Conservation (phyloP, 2,888 invertebrate species). For the Pardosa pseudoannulata region DNA sequence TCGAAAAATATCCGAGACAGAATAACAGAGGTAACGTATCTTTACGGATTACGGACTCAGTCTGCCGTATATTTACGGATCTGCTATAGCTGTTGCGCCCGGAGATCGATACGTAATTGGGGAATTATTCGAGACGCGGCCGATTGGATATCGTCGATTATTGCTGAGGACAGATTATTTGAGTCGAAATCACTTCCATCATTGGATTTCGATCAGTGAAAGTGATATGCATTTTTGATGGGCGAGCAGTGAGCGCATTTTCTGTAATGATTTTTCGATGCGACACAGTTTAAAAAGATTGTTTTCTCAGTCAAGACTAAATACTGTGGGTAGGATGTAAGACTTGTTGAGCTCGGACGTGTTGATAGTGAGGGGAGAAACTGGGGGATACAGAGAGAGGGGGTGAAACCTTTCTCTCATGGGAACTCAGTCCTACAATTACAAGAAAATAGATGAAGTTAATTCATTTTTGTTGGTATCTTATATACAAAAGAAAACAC, state of each 20-base stretch:
- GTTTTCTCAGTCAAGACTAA: neutral
- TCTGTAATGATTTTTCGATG: slow-evolving; percentile 15
- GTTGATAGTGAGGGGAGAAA: neutral
- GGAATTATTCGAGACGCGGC: slow-evolving; percentile 64
- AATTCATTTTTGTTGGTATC: too few relatives aligned
- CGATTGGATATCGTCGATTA: slow-evolving; percentile 57
- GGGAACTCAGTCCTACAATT: too few relatives aligned
- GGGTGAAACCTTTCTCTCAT: too few relatives aligned
- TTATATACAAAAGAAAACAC: too few relatives aligned
- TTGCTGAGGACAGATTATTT: neutral
- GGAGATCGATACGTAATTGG: slow-evolving; percentile 64
- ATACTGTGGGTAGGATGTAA: neutral
- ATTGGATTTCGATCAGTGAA: slow-evolving; percentile 24
- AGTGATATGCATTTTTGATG: slow-evolving; percentile 10
- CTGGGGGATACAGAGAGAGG: too few relatives aligned
- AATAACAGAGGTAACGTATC: slow-evolving; percentile 56
- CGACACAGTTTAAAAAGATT: neutral
- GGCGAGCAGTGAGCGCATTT: neutral
- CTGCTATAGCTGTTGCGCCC: slow-evolving; percentile 16
- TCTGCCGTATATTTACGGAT: slow-evolving; percentile 19
- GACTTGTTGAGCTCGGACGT: neutral
- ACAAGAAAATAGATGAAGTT: too few relatives aligned
- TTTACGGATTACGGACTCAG: slow-evolving; percentile 32
- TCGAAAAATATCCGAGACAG: slow-evolving; percentile 23
- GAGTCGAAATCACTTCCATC: slow-evolving; percentile 17